Evolutionary conservation across 2,113 vertebrate genomes (phyloP).

Genomic region (Cephalophus harveyi): DNA sequence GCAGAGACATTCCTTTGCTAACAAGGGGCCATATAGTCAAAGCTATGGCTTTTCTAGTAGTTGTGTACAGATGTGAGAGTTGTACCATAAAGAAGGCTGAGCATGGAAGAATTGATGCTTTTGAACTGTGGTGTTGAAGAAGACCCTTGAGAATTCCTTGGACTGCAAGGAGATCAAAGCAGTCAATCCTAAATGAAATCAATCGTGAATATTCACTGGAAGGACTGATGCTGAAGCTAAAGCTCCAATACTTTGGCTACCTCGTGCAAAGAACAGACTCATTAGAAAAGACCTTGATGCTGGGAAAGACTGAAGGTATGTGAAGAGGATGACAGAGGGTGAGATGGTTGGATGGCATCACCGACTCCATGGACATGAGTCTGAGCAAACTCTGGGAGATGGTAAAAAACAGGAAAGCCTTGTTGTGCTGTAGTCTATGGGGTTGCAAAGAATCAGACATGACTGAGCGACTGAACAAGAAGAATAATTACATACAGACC

Average conservation of each 20-base stretch:
- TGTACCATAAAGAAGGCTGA: not conserved
- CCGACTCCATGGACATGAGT: fast-evolving
- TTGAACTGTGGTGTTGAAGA: not conserved
- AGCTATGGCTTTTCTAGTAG: not conserved
- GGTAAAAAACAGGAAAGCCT: not conserved
- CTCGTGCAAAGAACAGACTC: not conserved
- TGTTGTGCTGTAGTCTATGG: not conserved
- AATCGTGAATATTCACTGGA: not conserved
- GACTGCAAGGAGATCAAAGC: not conserved
- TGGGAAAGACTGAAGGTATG: not conserved
- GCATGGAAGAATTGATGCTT: not conserved
- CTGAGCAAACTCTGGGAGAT: not conserved
- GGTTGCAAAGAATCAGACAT: not conserved
- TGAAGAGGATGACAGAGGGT: not conserved
- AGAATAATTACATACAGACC: not conserved
- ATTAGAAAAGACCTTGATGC: not conserved
- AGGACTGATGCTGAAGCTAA: not conserved
- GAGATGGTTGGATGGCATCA: not conserved
- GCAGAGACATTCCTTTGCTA: not conserved
- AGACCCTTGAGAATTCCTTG: not conserved
- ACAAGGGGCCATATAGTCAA: not conserved
- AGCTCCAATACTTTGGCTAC: not conserved
- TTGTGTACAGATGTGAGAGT: not conserved
- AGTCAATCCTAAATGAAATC: not conserved
- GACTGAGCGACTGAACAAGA: not conserved